Base-by-base conservation (phyloP, 2,888 invertebrate species). In the Lymantria dispar region DNA sequence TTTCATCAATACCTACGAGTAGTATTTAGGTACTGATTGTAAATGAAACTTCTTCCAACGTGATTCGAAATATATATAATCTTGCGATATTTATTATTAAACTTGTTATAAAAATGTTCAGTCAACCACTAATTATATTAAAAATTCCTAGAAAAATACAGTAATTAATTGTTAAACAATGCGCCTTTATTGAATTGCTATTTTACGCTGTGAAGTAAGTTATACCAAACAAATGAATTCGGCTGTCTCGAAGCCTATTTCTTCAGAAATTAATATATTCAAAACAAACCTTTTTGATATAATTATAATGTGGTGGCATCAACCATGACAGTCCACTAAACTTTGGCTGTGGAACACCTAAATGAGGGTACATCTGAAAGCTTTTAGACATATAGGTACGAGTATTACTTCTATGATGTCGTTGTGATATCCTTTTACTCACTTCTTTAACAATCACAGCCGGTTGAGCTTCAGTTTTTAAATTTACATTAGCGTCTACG, bases 371-470 rank as follows among this genome's bases (percentile, higher is more conserved):
- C 58, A 79, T 65, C 48, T 76, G 70, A 54, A 80, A 74, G 10
- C 10, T 59, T 70, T 50, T 51, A 51, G 58, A 29, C 52, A 8
- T 53, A 58, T 62, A 56, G 41, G 22, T 3, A 22, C 3, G 22
- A 38, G 54, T 62, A 51, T 58, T 57, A 48, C 52, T 60, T 31
- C 48, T 47, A 41, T 54, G 41, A 45, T 50, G 47, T n/a, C 50
- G 33, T 8, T 43, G 43, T 22, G 52, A 44, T 58, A 48, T 51
- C 68, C 65, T 59, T 45, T 67, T 80, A 88, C 88, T 88, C 81
- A 90, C 88, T 81, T 90, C 87, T 76, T 87, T 83, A 1, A 81
- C 74, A 49, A 81, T 44, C 15, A 70, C 74, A 30, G 76, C 54
- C 13, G 78, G 77, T 58, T 71, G 78, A 43, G 50, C 68, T 63